Base-by-base conservation (phyloP, 2,888 invertebrate genomes). In the Teleiodes luculella region DNA sequence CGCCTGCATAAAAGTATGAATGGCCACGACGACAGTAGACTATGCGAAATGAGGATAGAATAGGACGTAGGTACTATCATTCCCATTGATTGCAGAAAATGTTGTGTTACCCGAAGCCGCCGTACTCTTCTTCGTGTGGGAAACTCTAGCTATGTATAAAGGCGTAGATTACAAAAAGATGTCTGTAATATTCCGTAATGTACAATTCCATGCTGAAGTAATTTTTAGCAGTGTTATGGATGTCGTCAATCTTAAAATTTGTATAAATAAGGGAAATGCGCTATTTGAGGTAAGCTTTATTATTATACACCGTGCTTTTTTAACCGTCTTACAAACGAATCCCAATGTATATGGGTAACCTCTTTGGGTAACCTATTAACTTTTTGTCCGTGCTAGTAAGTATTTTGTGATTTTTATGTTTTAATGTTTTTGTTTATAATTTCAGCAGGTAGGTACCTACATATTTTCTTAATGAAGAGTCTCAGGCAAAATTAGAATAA, bases 41-140 rank as follows among this genome's bases (percentile, higher is more conserved):
- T n/a, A n/a, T n/a, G n/a, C n/a, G n/a, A n/a, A n/a, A n/a, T n/a
- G n/a, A n/a, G n/a, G n/a, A n/a, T n/a, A n/a, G n/a, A n/a, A n/a
- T n/a, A n/a, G n/a, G n/a, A n/a, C n/a, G n/a, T n/a, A n/a, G n/a
- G n/a, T n/a, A 24, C 24, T 24, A 24, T 24, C 6, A 4, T 24
- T 24, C n/a, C n/a, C n/a, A 24, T 24, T 24, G 3, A 24, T 24
- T 24, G 3, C 50, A 82, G 93, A 92, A 13, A 77, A 92, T 41
- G 91, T 92, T 54, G 76, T 93, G 11, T 92, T 92, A 61, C 95
- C 95, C 2, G 95, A 95, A 56, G 93, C 94, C 14, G 93, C 85
- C 0, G 66, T 84, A 13, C 56, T 90, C 11, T 64, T 70, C 4
- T 66, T 91, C 1, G 85, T 90, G 1, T 92, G 92, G 92, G 86